Conservation (phyloP, 1,140 invertebrate species). For the Camponotus pennsylvanicus region DNA sequence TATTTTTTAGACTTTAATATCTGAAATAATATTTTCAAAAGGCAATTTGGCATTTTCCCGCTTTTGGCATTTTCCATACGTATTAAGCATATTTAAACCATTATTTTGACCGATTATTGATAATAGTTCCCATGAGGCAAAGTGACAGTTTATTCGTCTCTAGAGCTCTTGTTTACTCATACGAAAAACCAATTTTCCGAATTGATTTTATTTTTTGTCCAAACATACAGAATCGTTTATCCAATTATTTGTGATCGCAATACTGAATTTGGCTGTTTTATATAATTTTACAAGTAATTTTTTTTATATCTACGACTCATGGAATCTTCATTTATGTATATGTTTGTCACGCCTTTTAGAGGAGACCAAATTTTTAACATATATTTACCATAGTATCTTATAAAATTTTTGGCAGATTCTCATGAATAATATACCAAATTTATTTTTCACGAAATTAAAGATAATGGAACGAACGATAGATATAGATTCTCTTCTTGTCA, state of each 20-base stretch:
- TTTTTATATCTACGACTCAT: conserved; percentile 37
- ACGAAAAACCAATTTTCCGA: conserved; percentile 41
- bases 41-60: not conserved
- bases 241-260: conserved; percentile 57
- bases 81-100: conserved; percentile 41
- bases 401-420: not conserved
- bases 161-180: conserved; percentile 25
- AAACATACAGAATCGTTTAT: conserved; percentile 30
- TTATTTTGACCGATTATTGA: conserved; percentile 59
- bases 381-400: not conserved
- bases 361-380: not conserved
- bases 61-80: not conserved
- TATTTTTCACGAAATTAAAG: not conserved
- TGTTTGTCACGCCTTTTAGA: not conserved
- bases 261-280: conserved; percentile 35
- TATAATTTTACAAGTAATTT: conserved; percentile 61
- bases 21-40: not conserved
- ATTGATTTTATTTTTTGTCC: conserved; percentile 60
- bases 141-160: conserved; percentile 40
- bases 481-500: conserved; percentile 33
- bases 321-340: not conserved
- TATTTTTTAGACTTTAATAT: not conserved
- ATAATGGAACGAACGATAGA: conserved; percentile 23
- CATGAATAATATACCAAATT: not conserved
- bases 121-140: conserved; percentile 38